phyloP scores from a whole-genome alignment of 2,888 invertebrate genomes.

The Petrolisthes cinctipes region DNA sequence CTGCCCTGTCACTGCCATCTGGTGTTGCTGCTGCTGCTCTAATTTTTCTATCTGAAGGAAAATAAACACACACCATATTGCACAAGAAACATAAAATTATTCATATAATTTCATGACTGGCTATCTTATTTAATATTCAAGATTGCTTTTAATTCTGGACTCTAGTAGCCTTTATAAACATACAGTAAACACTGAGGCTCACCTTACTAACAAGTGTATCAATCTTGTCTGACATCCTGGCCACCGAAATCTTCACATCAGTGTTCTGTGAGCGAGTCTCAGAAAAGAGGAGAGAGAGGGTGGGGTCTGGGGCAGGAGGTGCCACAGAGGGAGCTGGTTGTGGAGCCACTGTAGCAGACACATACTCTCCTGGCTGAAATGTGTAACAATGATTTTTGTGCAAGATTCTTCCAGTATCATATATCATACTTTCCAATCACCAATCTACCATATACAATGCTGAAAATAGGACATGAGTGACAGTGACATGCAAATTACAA shows the following conservation, averaged over 20 bases:
- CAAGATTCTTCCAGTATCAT: too few species aligned
- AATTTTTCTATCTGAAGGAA: not conserved
- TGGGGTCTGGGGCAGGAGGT: slow-evolving; percentile 40
- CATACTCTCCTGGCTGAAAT: too few species aligned
- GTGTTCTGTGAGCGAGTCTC: slow-evolving; percentile 45
- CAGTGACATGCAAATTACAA: too few species aligned
- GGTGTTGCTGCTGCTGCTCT: not conserved
- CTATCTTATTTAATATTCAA: too few species aligned
- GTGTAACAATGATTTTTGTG: too few species aligned
- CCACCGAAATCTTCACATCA: slow-evolving; percentile 43
- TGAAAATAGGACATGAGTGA: too few species aligned
- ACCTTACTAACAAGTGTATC: slow-evolving; percentile 43
- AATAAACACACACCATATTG: not conserved
- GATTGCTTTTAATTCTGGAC: too few species aligned
- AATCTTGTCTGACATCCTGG: slow-evolving; percentile 49
- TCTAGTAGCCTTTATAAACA: too few species aligned
- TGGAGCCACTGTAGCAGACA: not conserved
- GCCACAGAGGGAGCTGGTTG: not conserved
- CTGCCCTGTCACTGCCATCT: not conserved
- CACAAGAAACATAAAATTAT: not conserved
- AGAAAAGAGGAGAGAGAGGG: slow-evolving; percentile 40
- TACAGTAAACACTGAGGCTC: not conserved
- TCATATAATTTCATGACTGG: too few species aligned
- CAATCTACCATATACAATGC: too few species aligned
- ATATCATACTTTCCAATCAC: too few species aligned